These are phyloP conservation scores for Parnassius orleans DNA, from an alignment of 2,888 invertebrate genomes.

Conservation along the genomic window DNA sequence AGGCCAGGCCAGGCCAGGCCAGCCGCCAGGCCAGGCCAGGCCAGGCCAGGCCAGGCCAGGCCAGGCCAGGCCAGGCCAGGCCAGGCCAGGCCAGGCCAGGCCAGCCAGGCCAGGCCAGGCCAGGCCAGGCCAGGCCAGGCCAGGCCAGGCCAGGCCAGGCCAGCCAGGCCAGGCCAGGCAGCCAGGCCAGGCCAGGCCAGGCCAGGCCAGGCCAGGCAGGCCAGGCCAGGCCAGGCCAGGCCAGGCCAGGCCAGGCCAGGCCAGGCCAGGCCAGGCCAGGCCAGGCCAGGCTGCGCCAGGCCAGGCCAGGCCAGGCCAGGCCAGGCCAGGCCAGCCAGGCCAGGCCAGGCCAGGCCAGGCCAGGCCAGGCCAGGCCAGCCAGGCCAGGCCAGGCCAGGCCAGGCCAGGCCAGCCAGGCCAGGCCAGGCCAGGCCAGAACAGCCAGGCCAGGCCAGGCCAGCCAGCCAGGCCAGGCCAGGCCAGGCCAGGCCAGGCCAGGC, in stretches of 20 bases:
- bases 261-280: slow-evolving; percentile 25
- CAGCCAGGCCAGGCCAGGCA: neutral
- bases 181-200: too few species aligned
- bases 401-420: slow-evolving; percentile 22
- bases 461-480: slow-evolving; percentile 23
- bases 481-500: slow-evolving; percentile 16
- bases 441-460: too few species aligned
- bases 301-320: slow-evolving; percentile 14
- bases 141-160: neutral
- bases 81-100: too few species aligned
- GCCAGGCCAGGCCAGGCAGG: slow-evolving; percentile 1
- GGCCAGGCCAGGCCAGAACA: slow-evolving; percentile 19
- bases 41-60: too few species aligned
- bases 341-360: slow-evolving; percentile 13
- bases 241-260: slow-evolving; percentile 5
- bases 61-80: too few species aligned
- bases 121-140: slow-evolving; percentile 1
- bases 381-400: slow-evolving; percentile 18
- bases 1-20: too few species aligned
- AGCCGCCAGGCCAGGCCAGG: too few species aligned
- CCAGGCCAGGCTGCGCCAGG: too few species aligned
- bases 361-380: slow-evolving; percentile 11
- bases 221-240: slow-evolving; percentile 13
- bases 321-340: slow-evolving; percentile 20
- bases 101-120: neutral